phyloP scores from a whole-genome alignment of 2,797 vertebrate genomes.

The Atherinosoma microstoma region DNA sequence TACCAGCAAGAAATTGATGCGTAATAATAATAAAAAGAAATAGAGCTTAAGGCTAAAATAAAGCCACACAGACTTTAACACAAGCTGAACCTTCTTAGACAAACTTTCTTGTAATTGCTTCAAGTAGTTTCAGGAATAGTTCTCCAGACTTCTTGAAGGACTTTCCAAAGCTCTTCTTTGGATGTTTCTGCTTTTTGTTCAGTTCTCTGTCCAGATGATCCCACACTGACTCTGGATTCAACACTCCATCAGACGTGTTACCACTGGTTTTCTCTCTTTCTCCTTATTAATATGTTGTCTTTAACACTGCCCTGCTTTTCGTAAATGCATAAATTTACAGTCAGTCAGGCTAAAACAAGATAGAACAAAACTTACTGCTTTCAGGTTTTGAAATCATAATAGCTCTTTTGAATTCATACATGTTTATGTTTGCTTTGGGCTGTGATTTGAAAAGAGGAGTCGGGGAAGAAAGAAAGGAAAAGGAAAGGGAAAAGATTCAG shows the following conservation, averaged over 20 bases:
- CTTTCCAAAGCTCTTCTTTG: neutral
- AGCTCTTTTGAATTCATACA: slow-evolving; percentile 13
- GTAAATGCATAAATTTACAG: neutral
- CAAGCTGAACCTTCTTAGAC: neutral
- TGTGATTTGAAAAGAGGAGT: slow-evolving; percentile 45
- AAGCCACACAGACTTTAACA: neutral
- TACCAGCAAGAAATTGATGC: neutral
- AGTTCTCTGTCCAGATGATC: neutral
- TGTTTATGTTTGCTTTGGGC: slow-evolving; percentile 8
- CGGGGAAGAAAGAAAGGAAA: slow-evolving; percentile 49
- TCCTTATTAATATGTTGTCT: neutral
- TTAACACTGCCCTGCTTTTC: neutral
- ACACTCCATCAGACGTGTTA: neutral
- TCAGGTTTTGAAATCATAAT: slow-evolving; percentile 16
- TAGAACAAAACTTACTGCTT: slow-evolving; percentile 1
- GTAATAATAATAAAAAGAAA: neutral
- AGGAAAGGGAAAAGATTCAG: slow-evolving; percentile 34
- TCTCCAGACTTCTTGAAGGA: too few species aligned
- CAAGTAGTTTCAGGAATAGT: too few species aligned
- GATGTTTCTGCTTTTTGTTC: neutral
- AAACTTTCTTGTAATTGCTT: too few species aligned
- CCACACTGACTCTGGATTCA: neutral
- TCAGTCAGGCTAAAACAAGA: neutral
- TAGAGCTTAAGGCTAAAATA: neutral
- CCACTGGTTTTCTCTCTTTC: neutral